Percentiles rank a stretch among this genome's conserved stretches.
Evolutionary conservation across 2,888 invertebrate species (phyloP).

Genomic region (Halocaridina rubra): DNA sequence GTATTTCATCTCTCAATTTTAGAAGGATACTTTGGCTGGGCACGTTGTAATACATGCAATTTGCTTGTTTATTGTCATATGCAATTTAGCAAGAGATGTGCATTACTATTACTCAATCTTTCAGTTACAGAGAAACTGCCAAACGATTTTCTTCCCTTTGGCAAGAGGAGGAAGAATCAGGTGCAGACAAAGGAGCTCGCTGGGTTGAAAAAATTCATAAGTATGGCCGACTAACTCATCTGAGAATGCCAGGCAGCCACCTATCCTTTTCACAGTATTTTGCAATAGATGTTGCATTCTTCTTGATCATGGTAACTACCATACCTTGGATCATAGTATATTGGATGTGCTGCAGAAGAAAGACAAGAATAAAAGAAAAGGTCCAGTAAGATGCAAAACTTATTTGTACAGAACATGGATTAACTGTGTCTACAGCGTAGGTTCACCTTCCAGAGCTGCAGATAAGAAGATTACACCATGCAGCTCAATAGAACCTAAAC

Average conservation of each 20-base stretch:
- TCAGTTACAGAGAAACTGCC: constrained; percentile 59
- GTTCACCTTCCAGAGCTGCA: too few relatives aligned
- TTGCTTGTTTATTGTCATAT: too few relatives aligned
- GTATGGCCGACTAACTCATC: constrained; percentile 27
- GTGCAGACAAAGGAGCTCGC: background rate
- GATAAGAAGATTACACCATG: too few relatives aligned
- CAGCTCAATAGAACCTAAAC: too few relatives aligned
- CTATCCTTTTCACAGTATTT: constrained; percentile 33
- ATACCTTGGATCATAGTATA: background rate
- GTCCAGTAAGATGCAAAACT: too few relatives aligned
- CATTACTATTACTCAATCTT: too few relatives aligned
- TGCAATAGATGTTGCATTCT: constrained; percentile 15
- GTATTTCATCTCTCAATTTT: too few relatives aligned
- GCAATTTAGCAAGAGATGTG: too few relatives aligned
- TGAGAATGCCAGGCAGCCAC: constrained; percentile 29
- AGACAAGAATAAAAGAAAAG: background rate
- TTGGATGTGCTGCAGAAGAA: background rate
- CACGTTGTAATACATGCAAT: too few relatives aligned
- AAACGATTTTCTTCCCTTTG: constrained; percentile 24
- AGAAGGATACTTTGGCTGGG: too few relatives aligned
- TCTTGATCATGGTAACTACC: background rate
- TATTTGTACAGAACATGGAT: too few relatives aligned
- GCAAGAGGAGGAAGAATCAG: constrained; percentile 24
- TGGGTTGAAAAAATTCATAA: constrained; percentile 37
- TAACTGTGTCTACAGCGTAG: too few relatives aligned